Base-by-base conservation (phyloP, 2,888 invertebrate genomes). In the Orthosia incerta region DNA sequence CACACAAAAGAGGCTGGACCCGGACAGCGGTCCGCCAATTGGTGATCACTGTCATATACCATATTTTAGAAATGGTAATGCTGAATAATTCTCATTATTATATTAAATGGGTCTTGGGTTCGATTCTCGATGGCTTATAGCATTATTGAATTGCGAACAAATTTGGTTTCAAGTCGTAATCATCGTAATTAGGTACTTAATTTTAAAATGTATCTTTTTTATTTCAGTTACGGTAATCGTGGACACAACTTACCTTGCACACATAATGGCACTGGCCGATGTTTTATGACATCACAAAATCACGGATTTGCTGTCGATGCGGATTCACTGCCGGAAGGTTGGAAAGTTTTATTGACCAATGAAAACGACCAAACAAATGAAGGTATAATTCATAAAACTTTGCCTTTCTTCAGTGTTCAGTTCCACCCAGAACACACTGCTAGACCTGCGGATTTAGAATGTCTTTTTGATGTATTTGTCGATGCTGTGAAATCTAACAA, bases 351-450 rank as follows among this genome's bases (percentile, higher is more conserved):
- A 3, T 99, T 99, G 90, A 98, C 98, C 0, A 99, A 99, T 93
- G 99, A 98, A 80, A 99, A 99, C 90, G 99, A 99, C 91, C 96
- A 97, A 80, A 99, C 99, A 12, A 99, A 99, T 94, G 99, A 99
- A 96, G 99, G 99, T 46, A 98, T 99, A 69, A 97, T 99, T 39
- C 99, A 99, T 91, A 96, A 97, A 57, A 95, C 92, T 0, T 96
- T 98, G 68, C 99, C 99, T 0, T 99, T 98, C 92, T 99, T 99
- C 92, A 99, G 99, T 91, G 99, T 99, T 0, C 99, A 99, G 93
- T 99, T 99, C 93, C 99, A 99, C 94, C 99, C 99, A 0, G 99
- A 99, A 93, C 99, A 99, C 91, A 98, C 98, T 53, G 99, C 99
- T 15, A 99, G 99, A 0, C 99, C 99, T 0, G 97, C 98, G 90